Conservation (phyloP, 2,888 invertebrate species). For the Shargacucullia verbasci region DNA sequence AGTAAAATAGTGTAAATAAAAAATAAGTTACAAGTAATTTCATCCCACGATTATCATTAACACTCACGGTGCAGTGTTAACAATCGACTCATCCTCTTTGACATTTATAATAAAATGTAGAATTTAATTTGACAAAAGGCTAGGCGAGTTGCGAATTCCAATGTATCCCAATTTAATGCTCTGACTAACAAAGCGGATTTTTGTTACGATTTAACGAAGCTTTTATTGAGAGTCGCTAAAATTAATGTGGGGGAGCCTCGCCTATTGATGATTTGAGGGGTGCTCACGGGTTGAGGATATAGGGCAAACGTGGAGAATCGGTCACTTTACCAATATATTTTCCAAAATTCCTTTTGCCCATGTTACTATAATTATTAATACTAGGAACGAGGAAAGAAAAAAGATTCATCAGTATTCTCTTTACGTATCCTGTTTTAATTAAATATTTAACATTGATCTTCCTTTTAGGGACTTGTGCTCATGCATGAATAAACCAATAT, state of each 20-base stretch:
- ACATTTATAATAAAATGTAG: constrained; percentile 21
- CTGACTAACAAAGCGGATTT: constrained; percentile 15
- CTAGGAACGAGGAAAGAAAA: too few species aligned
- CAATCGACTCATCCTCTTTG: constrained; percentile 1
- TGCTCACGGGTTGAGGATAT: neutral
- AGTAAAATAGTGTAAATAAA: too few species aligned
- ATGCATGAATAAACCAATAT: too few species aligned
- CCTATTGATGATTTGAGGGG: neutral
- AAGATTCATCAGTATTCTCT: too few species aligned
- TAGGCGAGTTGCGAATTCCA: constrained; percentile 3
- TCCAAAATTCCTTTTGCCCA: too few species aligned
- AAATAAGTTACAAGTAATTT: too few species aligned
- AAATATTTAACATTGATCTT: too few species aligned
- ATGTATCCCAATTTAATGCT: constrained; percentile 21
- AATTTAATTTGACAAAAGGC: constrained; percentile 28
- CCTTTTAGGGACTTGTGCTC: too few species aligned
- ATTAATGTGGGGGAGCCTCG: constrained; percentile 8
- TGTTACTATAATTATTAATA: too few species aligned
- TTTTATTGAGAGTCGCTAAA: constrained; percentile 12
- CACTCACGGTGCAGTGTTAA: neutral
- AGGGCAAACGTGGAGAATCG: neutral
- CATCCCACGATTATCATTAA: constrained; percentile 2
- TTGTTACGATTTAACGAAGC: constrained; percentile 26
- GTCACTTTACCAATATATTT: too few species aligned
- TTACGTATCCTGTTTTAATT: too few species aligned